Percentiles rank a stretch among this genome's conserved stretches.
Evolutionary conservation across 2,113 vertebrate species (phyloP).

Genomic region (Tylochromis polylepis): DNA sequence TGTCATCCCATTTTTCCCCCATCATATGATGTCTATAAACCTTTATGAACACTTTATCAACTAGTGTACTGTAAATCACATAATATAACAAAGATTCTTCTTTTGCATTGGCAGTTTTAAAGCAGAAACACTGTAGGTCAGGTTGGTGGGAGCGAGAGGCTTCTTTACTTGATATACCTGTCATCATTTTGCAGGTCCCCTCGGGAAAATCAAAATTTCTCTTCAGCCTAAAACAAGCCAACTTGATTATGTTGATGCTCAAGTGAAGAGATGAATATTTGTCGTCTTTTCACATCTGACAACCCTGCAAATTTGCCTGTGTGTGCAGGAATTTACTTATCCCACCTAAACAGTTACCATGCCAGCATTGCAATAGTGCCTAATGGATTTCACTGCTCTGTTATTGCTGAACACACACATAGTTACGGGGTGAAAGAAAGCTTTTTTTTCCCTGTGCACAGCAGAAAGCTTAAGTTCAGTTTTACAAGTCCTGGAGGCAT

Average conservation of each 20-base stretch:
- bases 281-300: conserved; percentile 42
- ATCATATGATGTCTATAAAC: neutral
- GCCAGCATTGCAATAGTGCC: conserved; percentile 64
- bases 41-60: conserved; percentile 5
- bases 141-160: neutral
- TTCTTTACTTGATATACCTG: neutral
- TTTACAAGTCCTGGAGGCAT: conserved; percentile 30
- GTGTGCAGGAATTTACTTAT: conserved; percentile 64
- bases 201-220: neutral
- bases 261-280: conserved; percentile 43
- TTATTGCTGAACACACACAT: conserved; percentile 68
- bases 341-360: conserved; percentile 54
- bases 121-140: neutral
- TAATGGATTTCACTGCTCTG: conserved; percentile 65
- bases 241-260: conserved; percentile 5
- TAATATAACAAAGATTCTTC: neutral
- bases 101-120: neutral
- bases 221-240: neutral
- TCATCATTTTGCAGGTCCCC: neutral
- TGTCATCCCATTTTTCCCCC: neutral
- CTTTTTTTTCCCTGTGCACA: conserved; percentile 18
- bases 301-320: conserved; percentile 56
- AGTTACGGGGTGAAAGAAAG: conserved; percentile 54
- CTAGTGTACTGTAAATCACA: neutral
- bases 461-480: conserved; percentile 41